phyloP scores from a whole-genome alignment of 92 coral and sea anemone genomes.

The Epizoanthus scotinus region DNA sequence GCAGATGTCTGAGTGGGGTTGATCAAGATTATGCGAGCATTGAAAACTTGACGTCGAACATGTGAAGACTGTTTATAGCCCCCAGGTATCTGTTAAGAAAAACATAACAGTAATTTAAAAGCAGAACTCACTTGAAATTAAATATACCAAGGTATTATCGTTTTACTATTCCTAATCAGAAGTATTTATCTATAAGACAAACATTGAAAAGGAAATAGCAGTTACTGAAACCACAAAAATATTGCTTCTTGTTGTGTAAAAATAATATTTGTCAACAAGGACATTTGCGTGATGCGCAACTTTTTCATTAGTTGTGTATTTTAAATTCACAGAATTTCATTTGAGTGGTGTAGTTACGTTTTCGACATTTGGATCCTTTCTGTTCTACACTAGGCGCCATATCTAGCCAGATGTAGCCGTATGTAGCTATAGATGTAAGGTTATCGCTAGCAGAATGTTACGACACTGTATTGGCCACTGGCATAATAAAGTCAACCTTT shows the following conservation, averaged over 20 bases:
- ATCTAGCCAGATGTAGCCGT: too few species aligned
- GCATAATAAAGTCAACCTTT: background rate
- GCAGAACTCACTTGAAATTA: background rate
- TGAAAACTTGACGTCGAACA: background rate
- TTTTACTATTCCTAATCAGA: background rate
- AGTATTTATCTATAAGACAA: conserved; percentile 2
- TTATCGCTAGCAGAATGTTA: background rate
- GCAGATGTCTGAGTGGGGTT: background rate
- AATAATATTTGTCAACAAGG: background rate
- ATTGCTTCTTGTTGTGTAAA: background rate
- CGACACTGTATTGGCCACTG: background rate
- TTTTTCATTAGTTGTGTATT: background rate
- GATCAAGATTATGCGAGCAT: background rate
- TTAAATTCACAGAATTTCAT: background rate
- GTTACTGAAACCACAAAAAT: conserved; percentile 20
- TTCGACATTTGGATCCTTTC: background rate
- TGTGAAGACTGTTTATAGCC: background rate
- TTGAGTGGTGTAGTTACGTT: background rate
- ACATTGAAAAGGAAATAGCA: background rate
- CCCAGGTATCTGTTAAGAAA: conserved; percentile 15
- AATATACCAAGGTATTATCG: background rate
- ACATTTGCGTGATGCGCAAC: background rate
- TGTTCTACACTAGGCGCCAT: background rate
- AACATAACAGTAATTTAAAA: background rate
- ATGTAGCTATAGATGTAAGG: background rate